Conservation (phyloP, 2,888 invertebrate genomes). For the Mimas tiliae region DNA sequence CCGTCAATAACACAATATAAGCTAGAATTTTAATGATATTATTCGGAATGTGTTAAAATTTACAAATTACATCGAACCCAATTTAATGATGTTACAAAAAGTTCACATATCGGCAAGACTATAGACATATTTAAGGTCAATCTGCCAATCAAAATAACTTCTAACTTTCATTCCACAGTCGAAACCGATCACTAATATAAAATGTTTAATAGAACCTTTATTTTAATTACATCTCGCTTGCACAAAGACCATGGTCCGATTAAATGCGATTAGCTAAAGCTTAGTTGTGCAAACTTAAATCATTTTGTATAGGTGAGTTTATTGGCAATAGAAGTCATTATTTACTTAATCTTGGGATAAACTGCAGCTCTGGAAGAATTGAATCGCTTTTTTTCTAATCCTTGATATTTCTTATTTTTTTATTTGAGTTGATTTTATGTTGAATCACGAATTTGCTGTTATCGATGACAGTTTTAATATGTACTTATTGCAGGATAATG, state of each 20-base stretch:
- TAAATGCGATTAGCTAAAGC: slow-evolving; percentile 7
- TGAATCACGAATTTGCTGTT: not conserved
- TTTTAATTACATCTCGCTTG: too few relatives aligned
- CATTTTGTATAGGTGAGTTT: not conserved
- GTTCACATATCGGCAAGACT: slow-evolving; percentile 44
- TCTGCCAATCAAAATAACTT: slow-evolving; percentile 68
- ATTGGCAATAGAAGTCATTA: not conserved
- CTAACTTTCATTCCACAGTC: too few relatives aligned
- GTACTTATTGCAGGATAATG: not conserved
- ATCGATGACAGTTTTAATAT: not conserved
- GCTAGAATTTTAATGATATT: not conserved
- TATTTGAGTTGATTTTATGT: not conserved
- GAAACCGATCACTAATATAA: slow-evolving; percentile 57
- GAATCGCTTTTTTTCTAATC: not conserved
- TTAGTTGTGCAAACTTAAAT: not conserved
- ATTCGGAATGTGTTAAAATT: too few relatives aligned
- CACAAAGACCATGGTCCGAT: slow-evolving; percentile 40
- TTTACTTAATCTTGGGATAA: slow-evolving; percentile 9
- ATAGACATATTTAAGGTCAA: slow-evolving; percentile 59
- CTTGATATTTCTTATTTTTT: not conserved
- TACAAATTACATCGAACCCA: too few relatives aligned
- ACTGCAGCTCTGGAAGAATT: not conserved
- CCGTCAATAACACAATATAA: not conserved
- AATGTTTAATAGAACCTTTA: slow-evolving; percentile 65
- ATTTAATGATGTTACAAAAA: slow-evolving; percentile 42